These are phyloP conservation scores for Aegypius monachus DNA, from an alignment of 2,113 vertebrate species.

Conservation along the genomic window DNA sequence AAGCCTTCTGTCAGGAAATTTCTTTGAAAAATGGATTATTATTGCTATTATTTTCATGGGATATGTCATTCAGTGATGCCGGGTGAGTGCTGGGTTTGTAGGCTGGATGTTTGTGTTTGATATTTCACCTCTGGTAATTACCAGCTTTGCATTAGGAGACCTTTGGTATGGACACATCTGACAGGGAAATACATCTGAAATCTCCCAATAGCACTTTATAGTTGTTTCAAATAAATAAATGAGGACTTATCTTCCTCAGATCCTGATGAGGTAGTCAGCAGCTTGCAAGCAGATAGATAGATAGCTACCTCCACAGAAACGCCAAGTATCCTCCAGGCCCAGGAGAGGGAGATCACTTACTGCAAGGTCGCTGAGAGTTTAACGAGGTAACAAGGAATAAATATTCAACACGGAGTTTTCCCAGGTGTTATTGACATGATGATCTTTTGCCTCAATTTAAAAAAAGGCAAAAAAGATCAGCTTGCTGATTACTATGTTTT, in stretches of 20 bases:
- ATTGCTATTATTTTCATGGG: neutral
- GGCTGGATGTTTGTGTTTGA: neutral
- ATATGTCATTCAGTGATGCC: neutral
- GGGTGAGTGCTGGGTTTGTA: neutral
- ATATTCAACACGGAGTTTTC: neutral
- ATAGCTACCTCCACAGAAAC: constrained; percentile 27
- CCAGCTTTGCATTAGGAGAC: neutral
- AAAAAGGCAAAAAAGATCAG: neutral
- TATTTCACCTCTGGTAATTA: constrained; percentile 33
- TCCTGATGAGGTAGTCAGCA: constrained; percentile 29
- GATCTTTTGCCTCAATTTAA: neutral
- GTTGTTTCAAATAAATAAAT: constrained; percentile 33
- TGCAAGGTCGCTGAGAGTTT: neutral
- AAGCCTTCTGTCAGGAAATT: neutral
- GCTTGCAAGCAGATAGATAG: neutral
- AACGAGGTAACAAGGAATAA: constrained; percentile 35
- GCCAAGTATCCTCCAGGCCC: constrained; percentile 10
- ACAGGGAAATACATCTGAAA: neutral
- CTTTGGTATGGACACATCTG: neutral
- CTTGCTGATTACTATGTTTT: neutral
- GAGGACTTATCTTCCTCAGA: neutral
- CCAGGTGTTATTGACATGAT: neutral
- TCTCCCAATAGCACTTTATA: neutral
- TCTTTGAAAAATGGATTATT: constrained; percentile 22
- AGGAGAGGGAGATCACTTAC: constrained; percentile 2